These are phyloP conservation scores for silkworm (Bombyx mori) DNA, from an alignment of 1,140 invertebrate species.

Conservation along the genomic window DNA sequence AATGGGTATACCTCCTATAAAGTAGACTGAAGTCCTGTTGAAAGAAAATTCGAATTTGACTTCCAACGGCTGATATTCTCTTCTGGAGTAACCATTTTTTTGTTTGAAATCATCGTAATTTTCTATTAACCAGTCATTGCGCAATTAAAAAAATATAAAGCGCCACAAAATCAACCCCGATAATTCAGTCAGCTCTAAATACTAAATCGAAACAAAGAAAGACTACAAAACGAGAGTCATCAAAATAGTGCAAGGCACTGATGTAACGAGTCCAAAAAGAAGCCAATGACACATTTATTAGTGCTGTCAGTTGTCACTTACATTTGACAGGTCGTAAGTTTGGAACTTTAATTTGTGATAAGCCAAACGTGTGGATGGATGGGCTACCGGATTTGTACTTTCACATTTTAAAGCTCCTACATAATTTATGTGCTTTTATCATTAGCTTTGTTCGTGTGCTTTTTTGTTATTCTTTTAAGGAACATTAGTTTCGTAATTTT, in stretches of 20 bases:
- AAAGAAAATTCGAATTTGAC: too few species aligned
- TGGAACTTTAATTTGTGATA: constrained; percentile 59
- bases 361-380: constrained; percentile 42
- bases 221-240: constrained; percentile 39
- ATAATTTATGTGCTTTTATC: constrained; percentile 11
- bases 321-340: constrained; percentile 52
- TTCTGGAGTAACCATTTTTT: too few species aligned
- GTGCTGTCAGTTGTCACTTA: constrained; percentile 43
- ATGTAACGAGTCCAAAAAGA: constrained; percentile 28
- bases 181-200: too few species aligned
- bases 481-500: too few species aligned
- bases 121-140: too few species aligned
- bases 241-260: background rate
- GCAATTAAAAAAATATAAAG: too few species aligned
- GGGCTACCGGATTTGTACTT: constrained; percentile 48
- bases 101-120: too few species aligned
- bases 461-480: constrained; percentile 8
- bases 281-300: constrained; percentile 60
- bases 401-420: constrained; percentile 27
- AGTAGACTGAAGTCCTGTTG: too few species aligned
- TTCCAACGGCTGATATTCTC: too few species aligned
- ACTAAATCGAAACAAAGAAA: constrained; percentile 50
- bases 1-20: too few species aligned
- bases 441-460: constrained; percentile 9
- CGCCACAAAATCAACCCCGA: too few species aligned